These are phyloP conservation scores for Hippolais icterina DNA, from an alignment of 2,113 vertebrate species.

Conservation along the genomic window DNA sequence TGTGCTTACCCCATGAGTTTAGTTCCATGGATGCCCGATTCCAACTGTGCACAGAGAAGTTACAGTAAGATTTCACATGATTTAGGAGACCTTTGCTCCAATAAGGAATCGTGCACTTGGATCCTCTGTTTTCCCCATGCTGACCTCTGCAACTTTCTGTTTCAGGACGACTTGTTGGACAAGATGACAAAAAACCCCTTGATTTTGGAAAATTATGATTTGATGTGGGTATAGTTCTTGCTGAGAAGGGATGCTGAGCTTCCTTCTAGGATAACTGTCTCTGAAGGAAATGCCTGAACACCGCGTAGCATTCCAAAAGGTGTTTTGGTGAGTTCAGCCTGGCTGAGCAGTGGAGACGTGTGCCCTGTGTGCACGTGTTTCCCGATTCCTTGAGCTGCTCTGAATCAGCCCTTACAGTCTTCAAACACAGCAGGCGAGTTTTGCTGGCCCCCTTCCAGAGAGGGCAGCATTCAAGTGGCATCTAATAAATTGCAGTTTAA, in stretches of 20 bases:
- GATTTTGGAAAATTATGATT: background rate
- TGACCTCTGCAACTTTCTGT: background rate
- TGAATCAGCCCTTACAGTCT: background rate
- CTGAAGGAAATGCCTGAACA: background rate
- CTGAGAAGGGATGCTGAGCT: background rate
- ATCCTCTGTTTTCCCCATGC: background rate
- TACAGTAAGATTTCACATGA: background rate
- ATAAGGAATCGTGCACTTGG: background rate
- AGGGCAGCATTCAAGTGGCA: background rate
- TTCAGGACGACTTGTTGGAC: background rate
- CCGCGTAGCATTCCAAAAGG: fast-evolving
- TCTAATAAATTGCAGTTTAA: background rate
- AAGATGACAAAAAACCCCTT: background rate
- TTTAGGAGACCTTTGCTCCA: background rate
- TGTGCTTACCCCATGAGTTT: background rate
- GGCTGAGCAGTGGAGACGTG: background rate
- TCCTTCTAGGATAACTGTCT: background rate
- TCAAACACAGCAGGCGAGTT: background rate
- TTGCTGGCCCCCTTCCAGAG: constrained; percentile 9
- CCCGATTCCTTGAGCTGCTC: background rate
- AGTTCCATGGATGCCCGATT: background rate
- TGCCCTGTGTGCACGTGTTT: background rate
- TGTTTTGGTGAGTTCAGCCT: background rate
- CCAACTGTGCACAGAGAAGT: background rate
- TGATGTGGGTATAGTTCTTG: background rate